Evolutionary conservation across 2,888 invertebrate species (phyloP).

Genomic region (Platycheirus rosarum): DNA sequence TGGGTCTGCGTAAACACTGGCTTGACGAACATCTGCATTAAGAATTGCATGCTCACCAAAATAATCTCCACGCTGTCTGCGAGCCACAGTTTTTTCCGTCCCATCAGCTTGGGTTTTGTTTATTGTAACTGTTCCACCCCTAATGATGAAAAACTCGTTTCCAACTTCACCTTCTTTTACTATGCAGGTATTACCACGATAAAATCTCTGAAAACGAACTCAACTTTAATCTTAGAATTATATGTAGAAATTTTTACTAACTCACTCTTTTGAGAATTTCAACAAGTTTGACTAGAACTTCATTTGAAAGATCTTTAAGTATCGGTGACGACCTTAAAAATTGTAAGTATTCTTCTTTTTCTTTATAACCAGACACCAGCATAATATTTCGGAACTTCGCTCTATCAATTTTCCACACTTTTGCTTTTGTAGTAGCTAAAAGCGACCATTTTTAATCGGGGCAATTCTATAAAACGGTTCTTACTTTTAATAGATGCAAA

Average conservation of each 20-base stretch:
- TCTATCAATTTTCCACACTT: conserved; percentile 94
- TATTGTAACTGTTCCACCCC: conserved; percentile 90
- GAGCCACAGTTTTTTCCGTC: conserved; percentile 87
- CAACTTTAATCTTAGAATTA: neutral
- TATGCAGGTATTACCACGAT: conserved; percentile 89
- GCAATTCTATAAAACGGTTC: neutral
- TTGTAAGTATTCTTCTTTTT: conserved; percentile 92
- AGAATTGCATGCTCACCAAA: conserved; percentile 95
- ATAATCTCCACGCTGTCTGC: conserved; percentile 90
- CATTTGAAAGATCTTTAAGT: conserved; percentile 87
- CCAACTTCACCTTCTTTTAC: conserved; percentile 93
- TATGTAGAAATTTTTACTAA: too few relatives aligned
- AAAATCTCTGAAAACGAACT: conserved; percentile 87
- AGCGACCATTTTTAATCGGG: too few relatives aligned
- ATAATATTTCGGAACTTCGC: conserved; percentile 94
- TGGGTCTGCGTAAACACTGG: conserved; percentile 93
- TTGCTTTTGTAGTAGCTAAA: conserved; percentile 88
- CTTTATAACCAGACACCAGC: conserved; percentile 92
- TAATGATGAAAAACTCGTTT: conserved; percentile 95
- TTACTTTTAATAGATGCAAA: conserved; percentile 93
- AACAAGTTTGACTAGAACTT: conserved; percentile 90
- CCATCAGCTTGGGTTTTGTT: conserved; percentile 86
- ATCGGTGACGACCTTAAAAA: conserved; percentile 92
- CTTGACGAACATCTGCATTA: conserved; percentile 93
- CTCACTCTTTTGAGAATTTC: conserved; percentile 92